Evolutionary conservation across 2,113 vertebrate genomes (phyloP).

Genomic region (Otis tarda): DNA sequence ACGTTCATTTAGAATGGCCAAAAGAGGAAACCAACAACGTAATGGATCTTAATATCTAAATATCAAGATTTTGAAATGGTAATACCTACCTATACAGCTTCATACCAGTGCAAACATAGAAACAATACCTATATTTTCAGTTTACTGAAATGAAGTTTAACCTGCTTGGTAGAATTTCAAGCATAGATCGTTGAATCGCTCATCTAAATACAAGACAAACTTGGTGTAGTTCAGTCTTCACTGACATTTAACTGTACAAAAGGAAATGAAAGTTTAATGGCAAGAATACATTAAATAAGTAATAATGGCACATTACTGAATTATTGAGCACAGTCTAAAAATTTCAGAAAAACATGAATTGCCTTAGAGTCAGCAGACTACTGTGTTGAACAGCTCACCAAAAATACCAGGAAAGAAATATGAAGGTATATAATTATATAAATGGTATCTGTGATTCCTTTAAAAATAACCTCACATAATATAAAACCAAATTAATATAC

Average conservation of each 20-base stretch:
- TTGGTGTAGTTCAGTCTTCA: not conserved
- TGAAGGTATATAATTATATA: not conserved
- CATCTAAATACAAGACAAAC: not conserved
- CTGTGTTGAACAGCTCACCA: not conserved
- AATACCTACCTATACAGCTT: not conserved
- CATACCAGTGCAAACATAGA: not conserved
- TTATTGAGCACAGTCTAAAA: not conserved
- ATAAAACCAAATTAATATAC: not conserved
- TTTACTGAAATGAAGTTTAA: not conserved
- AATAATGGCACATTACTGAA: conserved; percentile 12
- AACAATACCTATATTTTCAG: not conserved
- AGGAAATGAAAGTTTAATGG: conserved; percentile 40
- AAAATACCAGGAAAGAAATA: not conserved
- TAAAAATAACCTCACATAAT: not conserved
- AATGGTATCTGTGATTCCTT: not conserved
- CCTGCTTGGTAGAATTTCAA: not conserved
- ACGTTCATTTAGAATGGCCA: not conserved
- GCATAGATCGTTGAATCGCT: not conserved
- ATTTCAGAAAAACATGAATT: not conserved
- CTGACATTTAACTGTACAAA: conserved; percentile 22
- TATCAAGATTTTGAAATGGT: not conserved
- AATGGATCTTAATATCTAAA: not conserved
- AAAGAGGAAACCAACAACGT: not conserved
- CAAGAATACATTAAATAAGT: conserved; percentile 22
- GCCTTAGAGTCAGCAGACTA: not conserved